Evolutionary conservation across 2,888 invertebrate species (phyloP), one percentile per base, ranked within the genome.

Genomic region (Torymus texanus): DNA sequence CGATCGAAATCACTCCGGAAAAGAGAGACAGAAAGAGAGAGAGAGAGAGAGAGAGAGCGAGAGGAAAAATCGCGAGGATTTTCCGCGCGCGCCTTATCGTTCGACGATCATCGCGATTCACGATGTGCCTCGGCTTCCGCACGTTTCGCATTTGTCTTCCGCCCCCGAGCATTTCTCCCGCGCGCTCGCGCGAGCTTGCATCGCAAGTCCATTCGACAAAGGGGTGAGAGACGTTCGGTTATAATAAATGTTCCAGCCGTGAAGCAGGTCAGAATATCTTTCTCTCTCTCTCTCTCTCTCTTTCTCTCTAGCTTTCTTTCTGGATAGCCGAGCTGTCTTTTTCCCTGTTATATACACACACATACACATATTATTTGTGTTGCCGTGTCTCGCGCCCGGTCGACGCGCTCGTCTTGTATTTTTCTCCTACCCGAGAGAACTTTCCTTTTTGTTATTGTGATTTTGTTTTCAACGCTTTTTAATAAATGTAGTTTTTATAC

Each of bases 171-270:
- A 63, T 63, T 56, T 68, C 56, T 66, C 50, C 59, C 24, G 24
- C 13, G 50, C 55, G 50, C 29, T 18, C n/a, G 21, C 41, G 21
- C 56, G 13, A n/a, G 14, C 65, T 56, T 65, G 65, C 70, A 70
- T 56, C 55, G 24, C 70, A 66, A 75, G 68, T 80, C 68, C 75
- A 79, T 81, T 63, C 75, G 70, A 66, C 50, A 41, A 56, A 70
- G 41, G 24, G 24, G 29, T 72, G 18, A 29, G 61, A 68, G 50
- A 65, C 61, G 74, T 58, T 21, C 79, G 66, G 16, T 59, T 75
- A 74, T 81, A 82, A 82, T 80, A 75, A 82, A 82, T 81, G 81
- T 80, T 75, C 80, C 53, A 74, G 68, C 63, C 81, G 82, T 81
- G 81, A 76, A 82, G 78, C 74, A 72, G 76, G 74, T 78, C 78